A percentile compares a stretch with the other conserved stretches of the same genome.
These are phyloP conservation scores for Dicranocentrus wangi DNA, from an alignment of 2,888 invertebrate species.

Conservation along the genomic window DNA sequence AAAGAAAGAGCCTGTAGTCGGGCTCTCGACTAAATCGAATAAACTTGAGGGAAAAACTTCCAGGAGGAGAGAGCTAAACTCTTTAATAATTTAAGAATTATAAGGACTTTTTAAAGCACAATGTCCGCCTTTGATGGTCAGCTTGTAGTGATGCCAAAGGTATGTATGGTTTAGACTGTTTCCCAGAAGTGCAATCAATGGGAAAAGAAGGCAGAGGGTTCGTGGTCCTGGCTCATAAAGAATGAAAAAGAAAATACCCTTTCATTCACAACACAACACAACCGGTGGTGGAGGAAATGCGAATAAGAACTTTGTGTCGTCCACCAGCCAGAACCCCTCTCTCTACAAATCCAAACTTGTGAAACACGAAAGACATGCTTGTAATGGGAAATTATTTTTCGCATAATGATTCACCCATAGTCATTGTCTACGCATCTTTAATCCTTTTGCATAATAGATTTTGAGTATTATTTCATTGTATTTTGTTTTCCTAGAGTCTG, in stretches of 20 bases:
- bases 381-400: constrained; percentile 48
- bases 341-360: too few species aligned
- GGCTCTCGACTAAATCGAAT: constrained; percentile 15
- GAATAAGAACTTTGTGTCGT: too few species aligned
- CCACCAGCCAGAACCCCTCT: too few species aligned
- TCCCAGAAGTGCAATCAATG: constrained; percentile 45
- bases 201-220: constrained; percentile 8
- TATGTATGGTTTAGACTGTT: neutral
- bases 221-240: neutral
- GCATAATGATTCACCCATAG: constrained; percentile 45
- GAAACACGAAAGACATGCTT: constrained; percentile 15
- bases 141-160: neutral
- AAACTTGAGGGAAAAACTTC: constrained; percentile 28
- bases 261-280: neutral
- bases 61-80: constrained; percentile 19
- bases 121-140: constrained; percentile 19
- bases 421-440: constrained; percentile 22
- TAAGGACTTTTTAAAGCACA: constrained; percentile 28
- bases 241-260: constrained; percentile 33
- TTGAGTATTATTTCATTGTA: constrained; percentile 34
- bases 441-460: constrained; percentile 53
- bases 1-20: neutral
- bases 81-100: constrained; percentile 47
- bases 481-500: constrained; percentile 20
- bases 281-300: too few species aligned